Base-by-base conservation (phyloP, 2,888 invertebrate genomes). In the Trissoscelio sp. region DNA sequence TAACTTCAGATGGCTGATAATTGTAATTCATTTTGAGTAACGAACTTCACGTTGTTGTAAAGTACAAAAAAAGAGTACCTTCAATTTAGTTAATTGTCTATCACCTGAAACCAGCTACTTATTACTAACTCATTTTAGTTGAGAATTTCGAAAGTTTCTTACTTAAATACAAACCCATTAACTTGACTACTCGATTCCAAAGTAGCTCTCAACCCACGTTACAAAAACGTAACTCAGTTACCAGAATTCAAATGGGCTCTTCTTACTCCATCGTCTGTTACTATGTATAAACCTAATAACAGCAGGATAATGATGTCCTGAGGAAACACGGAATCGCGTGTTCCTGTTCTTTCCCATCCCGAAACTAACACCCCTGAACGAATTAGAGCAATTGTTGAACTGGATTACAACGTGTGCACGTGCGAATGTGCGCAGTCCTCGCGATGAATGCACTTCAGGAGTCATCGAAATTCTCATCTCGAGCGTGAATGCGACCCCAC, bases 391-490 rank as follows among this genome's bases (percentile, higher is more conserved):
- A 81, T 72, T 53, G 60, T 67, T 58, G 44, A 72, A 72, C 66
- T 46, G 73, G 69, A 78, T 73, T 73, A 77, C 72, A 53, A 44
- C 46, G 42, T 58, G 72, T 64, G 67, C 51, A 67, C 77, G 60
- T 78, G 55, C 73, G 77, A 73, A 77, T 67, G n/a, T n/a, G 77
- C 66, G 48, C 72, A 44, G 44, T 28, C 46, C 39, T 60, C 64
- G 70, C 64, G 75, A 66, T 58, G 75, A 66, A 75, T 64, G 66
- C 39, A 70, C 80, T 75, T 66, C 48, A 70, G 57, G 57, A 73
- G 73, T 81, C 77, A 67, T 77, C 66, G 81, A 73, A 77, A 67
- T 81, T 81, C 73, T 81, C 81, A 67, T 62, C 77, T 69, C 64
- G 73, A 73, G 81, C 67, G 73, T 77, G 73, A 81, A 75, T 37